Conservation (phyloP, 2,113 vertebrate species). For the Vicugna pacos region DNA sequence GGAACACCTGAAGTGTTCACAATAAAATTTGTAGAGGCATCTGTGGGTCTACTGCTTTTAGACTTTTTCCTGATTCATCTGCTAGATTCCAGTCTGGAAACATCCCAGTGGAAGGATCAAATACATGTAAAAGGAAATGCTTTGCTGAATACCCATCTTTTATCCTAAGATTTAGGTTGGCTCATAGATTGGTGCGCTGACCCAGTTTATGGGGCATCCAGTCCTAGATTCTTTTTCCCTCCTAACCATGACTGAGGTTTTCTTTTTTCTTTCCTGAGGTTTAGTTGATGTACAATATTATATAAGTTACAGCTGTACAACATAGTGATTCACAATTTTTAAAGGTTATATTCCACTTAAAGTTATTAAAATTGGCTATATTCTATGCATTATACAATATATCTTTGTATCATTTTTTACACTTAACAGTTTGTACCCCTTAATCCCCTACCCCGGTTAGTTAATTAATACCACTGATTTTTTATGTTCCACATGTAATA, state of each 20-base stretch:
- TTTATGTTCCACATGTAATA: no score
- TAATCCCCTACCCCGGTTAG: no score
- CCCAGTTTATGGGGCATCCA: not conserved
- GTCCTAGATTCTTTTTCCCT: not conserved
- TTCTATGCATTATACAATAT: no score
- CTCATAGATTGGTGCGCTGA: not conserved
- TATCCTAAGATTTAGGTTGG: not conserved
- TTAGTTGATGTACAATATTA: no score
- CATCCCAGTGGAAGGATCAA: not conserved
- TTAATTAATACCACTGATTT: no score
- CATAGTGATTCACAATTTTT: no score
- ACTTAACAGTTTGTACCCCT: no score
- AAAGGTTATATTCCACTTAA: no score
- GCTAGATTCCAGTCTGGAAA: not conserved
- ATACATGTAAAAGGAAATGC: not conserved
- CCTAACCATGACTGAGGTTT: not conserved
- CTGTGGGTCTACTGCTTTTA: not conserved
- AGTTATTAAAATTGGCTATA: no score
- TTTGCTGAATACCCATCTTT: not conserved
- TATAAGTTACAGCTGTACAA: no score
- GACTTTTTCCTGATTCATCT: not conserved
- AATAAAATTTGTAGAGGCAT: not conserved
- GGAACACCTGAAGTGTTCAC: not conserved
- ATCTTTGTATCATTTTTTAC: no score
- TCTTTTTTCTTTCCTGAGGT: no score